phyloP scores from a whole-genome alignment of 2,888 invertebrate genomes.

The Subacronicta megacephala region DNA sequence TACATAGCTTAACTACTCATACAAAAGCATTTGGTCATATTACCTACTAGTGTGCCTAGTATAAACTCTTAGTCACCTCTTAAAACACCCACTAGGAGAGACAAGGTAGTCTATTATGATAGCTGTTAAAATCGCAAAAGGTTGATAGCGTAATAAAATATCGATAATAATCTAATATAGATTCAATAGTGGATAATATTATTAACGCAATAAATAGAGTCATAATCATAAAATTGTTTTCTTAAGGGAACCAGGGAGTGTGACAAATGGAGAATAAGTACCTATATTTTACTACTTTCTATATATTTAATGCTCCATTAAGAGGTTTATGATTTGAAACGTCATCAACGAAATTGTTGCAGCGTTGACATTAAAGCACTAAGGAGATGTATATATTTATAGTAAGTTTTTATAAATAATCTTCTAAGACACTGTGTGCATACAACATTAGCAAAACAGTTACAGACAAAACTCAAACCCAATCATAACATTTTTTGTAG shows the following conservation, averaged over 20 bases:
- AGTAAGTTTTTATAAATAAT: too few relatives aligned
- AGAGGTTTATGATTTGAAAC: constrained; percentile 52
- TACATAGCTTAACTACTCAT: background rate
- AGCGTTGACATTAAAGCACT: constrained; percentile 4
- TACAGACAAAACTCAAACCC: too few relatives aligned
- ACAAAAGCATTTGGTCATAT: background rate
- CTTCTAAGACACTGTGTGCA: too few relatives aligned
- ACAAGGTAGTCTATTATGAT: constrained; percentile 11
- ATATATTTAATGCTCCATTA: constrained; percentile 50
- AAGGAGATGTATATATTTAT: too few relatives aligned
- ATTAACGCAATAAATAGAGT: constrained; percentile 55
- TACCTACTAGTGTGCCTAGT: too few relatives aligned
- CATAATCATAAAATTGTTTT: constrained; percentile 56
- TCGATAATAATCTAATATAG: constrained; percentile 52
- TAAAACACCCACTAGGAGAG: constrained; percentile 1
- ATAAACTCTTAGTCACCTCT: background rate
- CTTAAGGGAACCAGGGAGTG: constrained; percentile 47
- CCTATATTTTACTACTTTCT: constrained; percentile 48
- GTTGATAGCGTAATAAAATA: constrained; percentile 45
- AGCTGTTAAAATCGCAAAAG: constrained; percentile 29
- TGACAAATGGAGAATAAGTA: constrained; percentile 43
- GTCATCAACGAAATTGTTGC: constrained; percentile 48
- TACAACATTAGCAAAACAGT: too few relatives aligned
- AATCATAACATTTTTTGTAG: too few relatives aligned
- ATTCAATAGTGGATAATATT: constrained; percentile 54